A percentile compares a stretch with the other conserved stretches of the same genome.
phyloP scores from a whole-genome alignment of 2,888 invertebrate species.

The Sturmia bella region DNA sequence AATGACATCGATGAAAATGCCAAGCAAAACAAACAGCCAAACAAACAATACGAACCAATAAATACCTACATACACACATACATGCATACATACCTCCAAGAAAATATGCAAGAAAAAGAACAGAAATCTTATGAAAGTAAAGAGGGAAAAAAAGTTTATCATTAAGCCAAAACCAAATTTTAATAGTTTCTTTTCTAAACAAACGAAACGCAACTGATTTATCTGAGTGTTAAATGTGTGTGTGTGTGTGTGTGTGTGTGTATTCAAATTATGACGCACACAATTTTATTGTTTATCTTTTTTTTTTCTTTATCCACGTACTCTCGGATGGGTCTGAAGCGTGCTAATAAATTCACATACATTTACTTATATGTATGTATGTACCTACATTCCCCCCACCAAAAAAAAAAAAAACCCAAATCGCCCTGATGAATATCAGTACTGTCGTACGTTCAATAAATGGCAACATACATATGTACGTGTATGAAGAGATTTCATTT shows the following conservation, averaged over 20 bases:
- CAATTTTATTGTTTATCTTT: neutral
- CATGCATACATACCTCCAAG: no score
- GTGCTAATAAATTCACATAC: constrained; percentile 60
- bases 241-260: neutral
- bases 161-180: constrained; percentile 39
- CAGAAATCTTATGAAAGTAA: constrained; percentile 28
- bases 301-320: constrained; percentile 27
- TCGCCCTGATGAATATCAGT: constrained; percentile 46
- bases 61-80: no score
- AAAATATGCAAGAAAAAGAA: constrained; percentile 40
- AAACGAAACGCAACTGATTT: constrained; percentile 31
- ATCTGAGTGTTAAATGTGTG: neutral
- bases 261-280: constrained; percentile 39
- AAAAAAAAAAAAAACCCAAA: constrained; percentile 18
- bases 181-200: constrained; percentile 43
- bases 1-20: constrained; percentile 50
- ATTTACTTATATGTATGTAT: neutral
- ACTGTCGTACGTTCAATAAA: constrained; percentile 17
- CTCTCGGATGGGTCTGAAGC: constrained; percentile 42
- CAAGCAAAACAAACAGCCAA: constrained; percentile 45
- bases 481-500: neutral
- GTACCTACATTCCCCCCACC: no score
- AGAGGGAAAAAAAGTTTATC: constrained; percentile 14
- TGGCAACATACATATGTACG: neutral
- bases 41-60: constrained; percentile 38